A percentile compares a stretch with the other conserved stretches of the same genome.
Evolutionary conservation across 2,113 vertebrate genomes (phyloP).

Genomic region (Gallinago jamesoni): DNA sequence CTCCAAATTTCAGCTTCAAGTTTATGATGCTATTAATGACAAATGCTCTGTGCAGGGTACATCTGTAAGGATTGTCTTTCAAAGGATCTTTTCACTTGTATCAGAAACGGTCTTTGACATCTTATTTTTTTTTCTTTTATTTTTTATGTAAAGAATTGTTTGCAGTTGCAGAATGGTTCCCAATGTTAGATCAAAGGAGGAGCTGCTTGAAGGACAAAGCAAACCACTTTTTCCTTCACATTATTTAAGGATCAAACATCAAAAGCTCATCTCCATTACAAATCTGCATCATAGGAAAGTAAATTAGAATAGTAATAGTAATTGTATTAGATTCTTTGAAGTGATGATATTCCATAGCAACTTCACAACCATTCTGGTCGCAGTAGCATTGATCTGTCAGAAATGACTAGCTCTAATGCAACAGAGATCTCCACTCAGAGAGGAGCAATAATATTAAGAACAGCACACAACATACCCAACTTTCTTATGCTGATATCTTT

Average conservation of each 20-base stretch:
- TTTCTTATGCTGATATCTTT: background rate
- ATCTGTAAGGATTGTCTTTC: conserved; percentile 15
- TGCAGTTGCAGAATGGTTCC: background rate
- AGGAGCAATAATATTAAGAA: background rate
- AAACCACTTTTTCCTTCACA: background rate
- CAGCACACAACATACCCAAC: background rate
- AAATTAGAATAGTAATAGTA: background rate
- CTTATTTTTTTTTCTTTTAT: background rate
- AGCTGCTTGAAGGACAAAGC: background rate
- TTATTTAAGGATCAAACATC: conserved; percentile 4
- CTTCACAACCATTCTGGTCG: background rate
- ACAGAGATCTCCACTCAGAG: background rate
- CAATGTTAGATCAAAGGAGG: conserved; percentile 4
- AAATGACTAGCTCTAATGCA: background rate
- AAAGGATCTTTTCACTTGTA: conserved; percentile 23
- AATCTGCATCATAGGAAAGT: background rate
- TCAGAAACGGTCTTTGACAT: conserved; percentile 12
- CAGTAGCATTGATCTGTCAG: background rate
- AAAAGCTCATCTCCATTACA: conserved; percentile 7
- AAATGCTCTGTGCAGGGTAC: conserved; percentile 11
- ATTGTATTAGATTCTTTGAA: conserved; percentile 27
- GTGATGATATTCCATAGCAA: background rate
- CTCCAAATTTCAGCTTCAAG: conserved; percentile 42
- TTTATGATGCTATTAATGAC: conserved; percentile 41
- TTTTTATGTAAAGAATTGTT: background rate